Base-by-base conservation (phyloP, 1,140 invertebrate species). In the Zaprionus taronus region DNA sequence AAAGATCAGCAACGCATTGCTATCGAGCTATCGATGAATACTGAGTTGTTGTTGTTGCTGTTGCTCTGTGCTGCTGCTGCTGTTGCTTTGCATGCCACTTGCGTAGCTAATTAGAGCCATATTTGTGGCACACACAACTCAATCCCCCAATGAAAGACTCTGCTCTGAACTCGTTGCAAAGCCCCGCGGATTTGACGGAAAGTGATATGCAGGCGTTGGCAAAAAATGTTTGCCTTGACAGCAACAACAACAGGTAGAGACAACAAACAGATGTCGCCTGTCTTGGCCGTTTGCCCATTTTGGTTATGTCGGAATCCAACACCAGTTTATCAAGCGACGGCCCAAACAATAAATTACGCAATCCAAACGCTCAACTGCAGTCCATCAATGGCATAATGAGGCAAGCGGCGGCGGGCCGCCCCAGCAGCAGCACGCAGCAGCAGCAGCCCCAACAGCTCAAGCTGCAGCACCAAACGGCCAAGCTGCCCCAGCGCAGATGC, bases 311-410 rank as follows among this genome's bases (percentile, higher is more conserved):
- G 72, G 75, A 69, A 80, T 82, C 64, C 77, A 82, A 91, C 87
- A 91, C 80, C 82, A 90, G 91, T 91, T 91, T 91, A 91, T 91
- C 90, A 91, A 78, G 79, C 82, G 63, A 81, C 77, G 73, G 85
- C 78, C 81, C 87, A 89, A 91, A 90, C 90, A 91, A 91, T 91
- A 91, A 91, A 91, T 91, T 91, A 91, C 90, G 90, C 90, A 91
- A 91, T 91, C 90, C 90, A 81, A 91, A 90, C 83, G 90, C 91
- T 89, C 89, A 85, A 91, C 89, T 91, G 87, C 77, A 91, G 89
- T 91, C 89, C 89, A 91, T 91, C 89, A 91, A 91, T 89, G 89
- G 85, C 89, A 91, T 91, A 91, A 91, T 89, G 89, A 91, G 89
- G 84, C 81, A 75, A 74, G 68, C 74, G 60, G 68, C 74, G 60